Evolutionary conservation across 2,888 invertebrate species (phyloP), one percentile per base, ranked within the genome.

Genomic region (Strigamia maritima): DNA sequence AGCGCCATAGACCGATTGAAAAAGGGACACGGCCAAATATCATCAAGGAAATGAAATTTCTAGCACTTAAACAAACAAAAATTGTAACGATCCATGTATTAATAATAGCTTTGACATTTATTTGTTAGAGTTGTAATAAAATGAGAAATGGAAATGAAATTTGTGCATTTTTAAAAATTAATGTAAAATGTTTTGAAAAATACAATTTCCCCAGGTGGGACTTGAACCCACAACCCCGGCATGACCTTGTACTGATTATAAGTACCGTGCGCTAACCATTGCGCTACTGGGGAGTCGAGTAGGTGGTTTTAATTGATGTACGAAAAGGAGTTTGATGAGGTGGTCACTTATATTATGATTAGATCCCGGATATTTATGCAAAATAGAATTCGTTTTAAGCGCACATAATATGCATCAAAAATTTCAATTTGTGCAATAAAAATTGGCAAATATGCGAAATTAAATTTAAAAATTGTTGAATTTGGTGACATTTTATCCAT

Each of bases 201-300:
- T 82, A 35, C 54, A 79, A 79, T 81, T 86, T 85, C 85, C 84
- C 86, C 85, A 83, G 85, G 86, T 85, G 85, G 86, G 86, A 86
- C 83, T 86, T 85, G 86, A 86, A 86, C 85, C 86, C 85, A 85
- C 86, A 85, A 85, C 85, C 86, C 85, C 85, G 84, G 84, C 84
- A 86, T 86, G 65, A 80, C 85, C 84, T 82, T 82, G 83, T 85
- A 86, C 86, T 86, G 86, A 83, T 84, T 86, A 86, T 86, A 86
- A 86, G 86, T 86, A 86, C 86, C 85, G 85, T 85, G 86, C 86
- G 86, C 85, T 86, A 86, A 86, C 86, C 86, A 85, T 86, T 86
- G 86, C 85, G 86, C 86, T 86, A 86, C 86, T 84, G 85, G 86
- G 84, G 86, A 86, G 26, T 60, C 31, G 31, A 31, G 31, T 31